Evolutionary conservation across 2,888 invertebrate genomes (phyloP), one percentile per base, ranked within the genome.

Genomic region (Masnerella sp.): DNA sequence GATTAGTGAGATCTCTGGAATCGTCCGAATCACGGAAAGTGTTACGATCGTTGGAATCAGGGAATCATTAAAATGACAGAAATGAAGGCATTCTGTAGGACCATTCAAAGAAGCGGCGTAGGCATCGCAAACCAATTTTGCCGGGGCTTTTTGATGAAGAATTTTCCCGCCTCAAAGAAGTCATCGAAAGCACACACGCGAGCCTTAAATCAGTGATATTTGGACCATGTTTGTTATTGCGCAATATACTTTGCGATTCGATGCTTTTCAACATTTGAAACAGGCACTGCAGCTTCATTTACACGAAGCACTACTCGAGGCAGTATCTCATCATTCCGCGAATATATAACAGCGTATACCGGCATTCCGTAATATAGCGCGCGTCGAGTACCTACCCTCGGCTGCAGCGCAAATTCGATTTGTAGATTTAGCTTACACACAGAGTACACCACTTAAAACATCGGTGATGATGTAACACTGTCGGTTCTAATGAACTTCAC

Each of bases 351-450:
- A 34, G 45, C 36, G 11, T 68, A 51, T 36, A 59, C 18, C 40
- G 51, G 51, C 68, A 68, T 59, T 59, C 43, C 59, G 51, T 68
- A 59, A 49, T 68, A 42, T 18, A 59, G 42, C 56, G 30, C 49
- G 9, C 36, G 56, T 58, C 49, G 68, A 68, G 68, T 49, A 59
- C 51, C 58, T 58, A 67, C 32, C 51, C 67, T 58, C 20, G 36
- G 49, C 52, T 45, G 38, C 25, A 52, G 45, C 45, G 34, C 52
- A 43, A 68, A 68, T 59, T 68, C 58, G 56, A 68, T 68, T 68
- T 68, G 59, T 49, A 59, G 68, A 52, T 59, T 68, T 68, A 52
- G 59, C 58, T 68, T 68, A n/a, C n/a, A 59, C 59, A 59, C 40
- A 52, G 45, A 52, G 52, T 30, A 42, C 28, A 59, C 56, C 56